Evolutionary conservation across 2,113 vertebrate genomes (phyloP), one percentile per base, ranked within the genome.

Genomic region (Pseudolaguvia tuberculata): DNA sequence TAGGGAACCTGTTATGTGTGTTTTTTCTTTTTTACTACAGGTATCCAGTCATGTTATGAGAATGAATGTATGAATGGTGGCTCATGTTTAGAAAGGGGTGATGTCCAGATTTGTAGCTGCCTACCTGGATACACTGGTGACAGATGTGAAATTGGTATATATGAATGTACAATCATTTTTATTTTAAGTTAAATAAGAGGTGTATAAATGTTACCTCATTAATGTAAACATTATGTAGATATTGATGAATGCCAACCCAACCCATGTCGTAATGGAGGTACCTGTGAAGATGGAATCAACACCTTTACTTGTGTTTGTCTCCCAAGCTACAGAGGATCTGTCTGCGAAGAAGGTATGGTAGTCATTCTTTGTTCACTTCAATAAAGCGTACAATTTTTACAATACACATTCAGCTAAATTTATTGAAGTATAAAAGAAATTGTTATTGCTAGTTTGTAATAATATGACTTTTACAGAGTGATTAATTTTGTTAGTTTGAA

Each of bases 241-340:
- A 87, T 93, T 7, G 97, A 99, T 79, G 95, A 99, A 82, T 99
- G 97, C 81, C 95, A 97, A 42, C 93, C 93, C 63, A 98, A 94
- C 62, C 95, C 95, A 1, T 99, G 97, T 76, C 91, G 86, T 65
- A 99, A 99, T 74, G 97, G 97, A 85, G 96, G 94, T 51, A 96
- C 95, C 0, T 99, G 97, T 71, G 77, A 98, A 1, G 97, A 99
- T 1, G 90, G 92, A 0, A 80, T 94, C 72, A 94, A 93, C 79
- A 93, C 86, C 2, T 96, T 95, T 80, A 89, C 83, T 53, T 99
- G 96, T 80, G 81, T 95, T 51, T 99, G 97, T 82, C 93, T 99
- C 14, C 93, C 97, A 45, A 99, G 96, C 85, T 99, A 99, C 8
- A 17, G 89, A 0, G 97, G 97, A 55, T 84, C 88, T 42, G 89